phyloP scores from a whole-genome alignment of 2,888 invertebrate genomes.

The Carcina quercana region DNA sequence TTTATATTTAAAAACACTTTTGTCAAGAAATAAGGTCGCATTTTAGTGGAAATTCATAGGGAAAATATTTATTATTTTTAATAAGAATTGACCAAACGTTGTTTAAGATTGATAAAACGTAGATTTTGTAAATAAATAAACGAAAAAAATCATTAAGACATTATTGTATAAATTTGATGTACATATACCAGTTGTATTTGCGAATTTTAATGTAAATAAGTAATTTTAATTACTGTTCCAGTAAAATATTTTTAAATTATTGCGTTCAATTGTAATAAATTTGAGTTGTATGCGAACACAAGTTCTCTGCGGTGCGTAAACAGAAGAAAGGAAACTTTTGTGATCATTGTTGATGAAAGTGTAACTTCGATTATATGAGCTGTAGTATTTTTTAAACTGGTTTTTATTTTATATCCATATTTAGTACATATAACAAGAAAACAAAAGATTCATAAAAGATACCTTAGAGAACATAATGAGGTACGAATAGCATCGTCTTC shows the following conservation, averaged over 20 bases:
- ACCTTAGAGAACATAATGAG: too few relatives aligned
- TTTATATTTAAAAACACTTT: too few relatives aligned
- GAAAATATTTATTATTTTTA: slow-evolving; percentile 41
- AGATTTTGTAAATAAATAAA: slow-evolving; percentile 54
- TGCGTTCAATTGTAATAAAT: slow-evolving; percentile 46
- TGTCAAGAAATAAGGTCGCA: slow-evolving; percentile 25
- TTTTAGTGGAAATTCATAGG: slow-evolving; percentile 33
- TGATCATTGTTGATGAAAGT: slow-evolving; percentile 73
- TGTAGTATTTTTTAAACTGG: slow-evolving; percentile 63
- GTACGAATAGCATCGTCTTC: too few relatives aligned
- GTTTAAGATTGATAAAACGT: slow-evolving; percentile 52
- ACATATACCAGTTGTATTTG: slow-evolving; percentile 65
- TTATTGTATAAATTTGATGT: slow-evolving; percentile 40
- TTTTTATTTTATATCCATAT: slow-evolving; percentile 24
- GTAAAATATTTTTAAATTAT: slow-evolving; percentile 56
- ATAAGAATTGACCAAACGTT: slow-evolving; percentile 72
- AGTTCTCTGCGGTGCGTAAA: slow-evolving; percentile 67
- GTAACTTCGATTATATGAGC: slow-evolving; percentile 73
- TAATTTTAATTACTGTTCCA: slow-evolving; percentile 47
- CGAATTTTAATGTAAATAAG: slow-evolving; percentile 65
- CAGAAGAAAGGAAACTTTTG: slow-evolving; percentile 58
- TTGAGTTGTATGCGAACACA: slow-evolving; percentile 59
- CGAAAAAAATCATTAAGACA: slow-evolving; percentile 40
- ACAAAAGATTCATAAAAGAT: too few relatives aligned
- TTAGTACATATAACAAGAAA: background rate